phyloP scores from a whole-genome alignment of 2,113 vertebrate species.

The Galbula dea region DNA sequence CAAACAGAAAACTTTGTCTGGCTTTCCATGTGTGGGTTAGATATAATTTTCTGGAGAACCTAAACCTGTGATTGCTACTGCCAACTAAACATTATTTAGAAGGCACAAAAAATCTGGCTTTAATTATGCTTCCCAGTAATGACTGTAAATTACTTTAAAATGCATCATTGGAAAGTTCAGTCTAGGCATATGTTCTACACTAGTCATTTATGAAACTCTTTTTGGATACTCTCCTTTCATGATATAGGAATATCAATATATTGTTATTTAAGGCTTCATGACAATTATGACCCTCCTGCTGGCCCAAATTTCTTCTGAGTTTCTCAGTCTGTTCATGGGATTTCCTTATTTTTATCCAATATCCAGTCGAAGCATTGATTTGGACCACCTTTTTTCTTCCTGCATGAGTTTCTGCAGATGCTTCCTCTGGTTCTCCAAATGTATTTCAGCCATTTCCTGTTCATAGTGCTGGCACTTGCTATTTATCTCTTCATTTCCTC shows the following conservation, averaged over 20 bases:
- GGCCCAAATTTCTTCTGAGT: neutral
- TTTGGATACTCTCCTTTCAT: neutral
- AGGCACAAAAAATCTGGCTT: neutral
- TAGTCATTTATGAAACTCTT: neutral
- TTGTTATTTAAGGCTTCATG: neutral
- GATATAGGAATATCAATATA: neutral
- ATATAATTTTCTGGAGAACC: neutral
- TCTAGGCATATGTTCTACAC: neutral
- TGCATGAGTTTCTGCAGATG: neutral
- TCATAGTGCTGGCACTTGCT: neutral
- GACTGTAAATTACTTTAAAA: neutral
- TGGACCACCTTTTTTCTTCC: neutral
- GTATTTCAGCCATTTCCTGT: neutral
- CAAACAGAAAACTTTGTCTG: neutral
- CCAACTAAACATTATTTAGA: neutral
- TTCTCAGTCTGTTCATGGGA: neutral
- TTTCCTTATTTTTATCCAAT: neutral
- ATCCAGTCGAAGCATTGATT: neutral
- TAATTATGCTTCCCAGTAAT: neutral
- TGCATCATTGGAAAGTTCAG: neutral
- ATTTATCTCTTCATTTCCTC: neutral
- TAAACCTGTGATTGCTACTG: neutral
- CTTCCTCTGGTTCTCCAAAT: neutral
- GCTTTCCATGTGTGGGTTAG: neutral
- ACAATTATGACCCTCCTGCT: neutral